Evolutionary conservation across 2,113 vertebrate species (phyloP).

Genomic region (Etia nguti): DNA sequence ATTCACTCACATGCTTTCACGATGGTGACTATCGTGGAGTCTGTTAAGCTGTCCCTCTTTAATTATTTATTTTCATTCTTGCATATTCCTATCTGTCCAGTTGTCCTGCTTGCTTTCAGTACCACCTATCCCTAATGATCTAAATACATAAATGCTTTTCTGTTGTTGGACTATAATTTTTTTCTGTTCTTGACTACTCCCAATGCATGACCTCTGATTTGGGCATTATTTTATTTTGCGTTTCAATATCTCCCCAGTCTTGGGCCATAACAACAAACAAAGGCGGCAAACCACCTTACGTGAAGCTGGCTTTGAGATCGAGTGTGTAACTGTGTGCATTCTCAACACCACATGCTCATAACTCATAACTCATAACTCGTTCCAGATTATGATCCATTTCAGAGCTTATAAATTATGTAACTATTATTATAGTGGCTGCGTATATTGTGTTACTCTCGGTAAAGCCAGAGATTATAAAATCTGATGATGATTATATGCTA

Average conservation of each 20-base stretch:
- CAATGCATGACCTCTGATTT: not conserved
- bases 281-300: not conserved
- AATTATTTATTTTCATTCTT: not conserved
- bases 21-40: not conserved
- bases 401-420: conserved; percentile 27
- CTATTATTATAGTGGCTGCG: not conserved
- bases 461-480: not conserved
- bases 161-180: not conserved
- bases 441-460: not conserved
- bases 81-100: not conserved
- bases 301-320: not conserved
- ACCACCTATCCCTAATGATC: not conserved
- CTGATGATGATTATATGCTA: not conserved
- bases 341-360: not conserved
- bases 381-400: not conserved
- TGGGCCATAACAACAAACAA: not conserved
- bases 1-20: not conserved
- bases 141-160: not conserved
- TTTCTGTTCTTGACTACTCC: not conserved
- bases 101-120: not conserved
- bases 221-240: not conserved
- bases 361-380: not conserved
- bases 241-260: not conserved
- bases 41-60: not conserved
- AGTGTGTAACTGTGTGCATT: not conserved